phyloP scores from a whole-genome alignment of 2,888 invertebrate species.

The Epiblema foenella region DNA sequence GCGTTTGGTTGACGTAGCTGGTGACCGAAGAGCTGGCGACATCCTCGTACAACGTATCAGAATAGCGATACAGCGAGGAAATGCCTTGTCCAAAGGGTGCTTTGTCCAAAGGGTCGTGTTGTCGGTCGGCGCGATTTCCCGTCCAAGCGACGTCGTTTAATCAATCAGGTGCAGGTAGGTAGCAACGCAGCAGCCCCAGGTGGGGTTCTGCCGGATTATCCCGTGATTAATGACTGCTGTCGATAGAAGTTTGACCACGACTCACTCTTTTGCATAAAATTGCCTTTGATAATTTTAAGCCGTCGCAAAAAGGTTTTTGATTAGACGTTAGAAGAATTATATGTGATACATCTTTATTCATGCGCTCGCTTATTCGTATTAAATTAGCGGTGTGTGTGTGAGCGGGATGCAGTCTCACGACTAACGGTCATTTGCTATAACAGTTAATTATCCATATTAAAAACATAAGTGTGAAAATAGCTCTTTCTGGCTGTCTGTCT shows the following conservation, averaged over 20 bases:
- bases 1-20: no score
- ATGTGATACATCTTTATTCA: not conserved
- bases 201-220: slow-evolving; percentile 28
- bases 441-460: no score
- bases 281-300: slow-evolving; percentile 37
- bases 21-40: no score
- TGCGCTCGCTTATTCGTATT: not conserved
- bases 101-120: not conserved
- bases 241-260: slow-evolving; percentile 39
- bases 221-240: slow-evolving; percentile 36
- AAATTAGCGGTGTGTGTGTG: not conserved
- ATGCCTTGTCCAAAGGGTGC: no score
- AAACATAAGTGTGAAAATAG: no score
- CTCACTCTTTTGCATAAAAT: slow-evolving; percentile 32
- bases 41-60: no score
- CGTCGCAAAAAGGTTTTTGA: slow-evolving; percentile 19
- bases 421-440: no score
- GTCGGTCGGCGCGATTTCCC: not conserved
- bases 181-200: slow-evolving; percentile 16
- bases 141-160: not conserved
- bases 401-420: no score
- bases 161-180: no score
- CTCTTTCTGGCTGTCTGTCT: no score
- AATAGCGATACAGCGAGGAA: no score
- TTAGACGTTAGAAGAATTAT: slow-evolving; percentile 13